Evolutionary conservation across 2,888 invertebrate genomes (phyloP), one percentile per base, ranked within the genome.

Genomic region (Pseudanteris insignis): DNA sequence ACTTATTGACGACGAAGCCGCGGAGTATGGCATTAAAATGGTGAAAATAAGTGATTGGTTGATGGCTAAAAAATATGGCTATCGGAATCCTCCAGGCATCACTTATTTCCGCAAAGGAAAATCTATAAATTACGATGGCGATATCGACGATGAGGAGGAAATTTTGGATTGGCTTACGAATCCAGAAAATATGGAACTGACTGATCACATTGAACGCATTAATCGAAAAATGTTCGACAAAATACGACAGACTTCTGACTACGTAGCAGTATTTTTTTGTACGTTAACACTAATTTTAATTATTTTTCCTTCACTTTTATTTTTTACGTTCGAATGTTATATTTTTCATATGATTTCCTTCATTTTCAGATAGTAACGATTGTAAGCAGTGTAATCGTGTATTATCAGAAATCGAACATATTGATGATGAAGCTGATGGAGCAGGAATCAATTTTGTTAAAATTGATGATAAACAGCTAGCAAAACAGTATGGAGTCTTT

Each of bases 11-110:
- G 94, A 94, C 70, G 94, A 95, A 82, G 94, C 94, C 10, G 84
- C 89, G 6, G 94, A 94, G 77, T 95, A 94, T 78, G 94, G 94
- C 46, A 94, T 95, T 59, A 90, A 91, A 81, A 87, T 95, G 63
- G 92, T 92, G 0, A 92, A 94, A 82, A 91, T 91, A 83, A 86
- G 86, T 70, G 95, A 95, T 79, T 85, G 89, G 10, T 81, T 95
- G 21, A 95, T 95, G 92, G 94, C 94, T 1, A 95, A 95, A 78
- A 95, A 95, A 75, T 95, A 92, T 77, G 94, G 94, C 0, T 93
- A 86, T 73, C 85, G 94, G 57, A 90, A 92, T 77, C 92, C 93
- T 12, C 95, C 95, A 0, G 95, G 94, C 3, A 88, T 95, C 4
- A 92, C 92, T 0, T 94, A 94, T 77, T 95, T 95, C 82, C 86